Evolutionary conservation across 2,888 invertebrate genomes (phyloP).

Genomic region (Agrotis exclamationis): DNA sequence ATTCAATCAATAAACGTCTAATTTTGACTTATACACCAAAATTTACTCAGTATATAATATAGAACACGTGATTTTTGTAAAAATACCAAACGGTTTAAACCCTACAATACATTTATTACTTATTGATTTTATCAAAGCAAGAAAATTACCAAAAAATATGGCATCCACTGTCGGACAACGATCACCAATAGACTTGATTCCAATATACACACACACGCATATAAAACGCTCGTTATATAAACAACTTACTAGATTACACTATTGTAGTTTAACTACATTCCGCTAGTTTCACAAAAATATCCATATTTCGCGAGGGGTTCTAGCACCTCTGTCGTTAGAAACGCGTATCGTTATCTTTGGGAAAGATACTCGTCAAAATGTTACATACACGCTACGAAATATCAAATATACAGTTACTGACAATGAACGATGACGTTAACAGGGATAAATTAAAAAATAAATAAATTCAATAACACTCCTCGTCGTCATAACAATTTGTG

Average conservation of each 20-base stretch:
- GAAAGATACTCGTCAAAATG: conserved; percentile 59
- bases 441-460: conserved; percentile 76
- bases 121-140: conserved; percentile 10
- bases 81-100: conserved; percentile 12
- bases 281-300: conserved; percentile 72
- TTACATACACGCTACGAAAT: conserved; percentile 54
- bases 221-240: conserved; percentile 58
- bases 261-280: conserved; percentile 81
- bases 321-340: conserved; percentile 74
- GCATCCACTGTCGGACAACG: conserved; percentile 57
- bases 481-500: conserved; percentile 74
- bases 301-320: conserved; percentile 65
- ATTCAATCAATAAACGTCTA: conserved; percentile 4
- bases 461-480: conserved; percentile 74
- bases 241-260: conserved; percentile 63
- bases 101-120: conserved; percentile 2
- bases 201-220: conserved; percentile 51
- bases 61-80: neutral
- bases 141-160: neutral
- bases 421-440: conserved; percentile 65
- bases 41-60: neutral
- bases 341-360: conserved; percentile 64
- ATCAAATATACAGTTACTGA: conserved; percentile 57
- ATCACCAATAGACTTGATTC: conserved; percentile 58
- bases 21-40: conserved; percentile 22